Base-by-base conservation (phyloP, 1,140 invertebrate genomes). In the Himalopsyche phryganea region DNA sequence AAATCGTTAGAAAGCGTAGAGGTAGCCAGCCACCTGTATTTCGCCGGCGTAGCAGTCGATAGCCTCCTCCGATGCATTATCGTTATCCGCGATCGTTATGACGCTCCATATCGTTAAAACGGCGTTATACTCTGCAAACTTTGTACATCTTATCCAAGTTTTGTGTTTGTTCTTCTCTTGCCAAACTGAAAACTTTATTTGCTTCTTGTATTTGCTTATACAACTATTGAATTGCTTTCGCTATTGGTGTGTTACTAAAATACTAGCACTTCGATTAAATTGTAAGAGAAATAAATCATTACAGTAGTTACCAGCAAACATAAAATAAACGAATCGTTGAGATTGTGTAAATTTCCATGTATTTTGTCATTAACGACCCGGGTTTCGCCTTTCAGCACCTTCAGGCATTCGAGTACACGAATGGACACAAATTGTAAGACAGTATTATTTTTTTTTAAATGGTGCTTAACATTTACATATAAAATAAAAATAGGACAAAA, bases 51-150 rank as follows among this genome's bases (percentile, higher is more conserved):
- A 9, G 23, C 18, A 42, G 35, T 38, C 57, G 51, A 55, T 59
- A 50, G 50, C 32, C 36, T 55, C 44, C 20, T 11, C 33, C 53
- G 53, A 63, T 63, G 61, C 61, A 63, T 63, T 57, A 60, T 59
- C 61, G 61, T 63, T 63, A 63, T 60, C 48, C 19, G 6, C 52
- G 53, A 60, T 63, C 61, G 61, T 63, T 63, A 63, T 63, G 57
- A 58, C 56, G 61, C 61, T 59, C 61, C 61, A 63, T 63, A 63
- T 63, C 61, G 61, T 63, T 63, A 59, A 59, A 63, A 50, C 61
- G 52, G 61, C 61, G 52, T 63, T 63, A 58, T 50, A 28, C 61
- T 49, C 35, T 48, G 35, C 36, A 46, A 63, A 63, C 61, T 63
- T 63, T 56, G 61, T 55, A 58, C 61, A 63, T 63, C 61, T 63